Evolutionary conservation across 1,140 invertebrate species (phyloP).

Genomic region (Eumaeus atala): DNA sequence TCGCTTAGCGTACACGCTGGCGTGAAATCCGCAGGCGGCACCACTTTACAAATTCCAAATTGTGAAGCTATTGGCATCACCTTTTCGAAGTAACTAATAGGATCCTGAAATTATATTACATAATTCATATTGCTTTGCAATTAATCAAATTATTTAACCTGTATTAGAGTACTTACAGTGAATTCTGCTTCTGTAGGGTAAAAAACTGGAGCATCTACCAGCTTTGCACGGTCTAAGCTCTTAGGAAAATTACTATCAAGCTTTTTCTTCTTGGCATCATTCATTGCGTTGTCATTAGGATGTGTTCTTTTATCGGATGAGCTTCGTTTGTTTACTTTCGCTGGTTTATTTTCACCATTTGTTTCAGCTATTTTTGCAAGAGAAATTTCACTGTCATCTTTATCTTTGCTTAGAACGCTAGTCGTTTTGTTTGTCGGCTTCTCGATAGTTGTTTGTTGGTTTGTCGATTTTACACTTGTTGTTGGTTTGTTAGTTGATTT

Average conservation of each 20-base stretch:
- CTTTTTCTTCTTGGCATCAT: constrained; percentile 12
- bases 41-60: constrained; percentile 91
- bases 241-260: constrained; percentile 1
- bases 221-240: constrained; percentile 1
- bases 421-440: neutral
- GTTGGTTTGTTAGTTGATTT: neutral
- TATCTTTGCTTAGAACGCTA: constrained; percentile 3
- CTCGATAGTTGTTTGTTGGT: neutral
- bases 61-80: constrained; percentile 86
- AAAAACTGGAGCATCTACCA: constrained; percentile 32
- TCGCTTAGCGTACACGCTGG: constrained; percentile 90
- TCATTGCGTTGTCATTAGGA: neutral
- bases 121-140: neutral
- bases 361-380: neutral
- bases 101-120: constrained; percentile 78
- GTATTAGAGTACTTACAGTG: constrained; percentile 22
- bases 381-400: neutral
- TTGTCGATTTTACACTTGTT: neutral
- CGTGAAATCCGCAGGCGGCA: constrained; percentile 91
- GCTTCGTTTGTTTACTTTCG: neutral
- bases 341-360: neutral
- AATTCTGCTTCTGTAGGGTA: constrained; percentile 38
- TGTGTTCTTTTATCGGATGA: neutral
- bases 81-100: constrained; percentile 90
- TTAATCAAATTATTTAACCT: neutral